phyloP scores from a whole-genome alignment of 2,113 vertebrate species.

The Bothrops jararaca region DNA sequence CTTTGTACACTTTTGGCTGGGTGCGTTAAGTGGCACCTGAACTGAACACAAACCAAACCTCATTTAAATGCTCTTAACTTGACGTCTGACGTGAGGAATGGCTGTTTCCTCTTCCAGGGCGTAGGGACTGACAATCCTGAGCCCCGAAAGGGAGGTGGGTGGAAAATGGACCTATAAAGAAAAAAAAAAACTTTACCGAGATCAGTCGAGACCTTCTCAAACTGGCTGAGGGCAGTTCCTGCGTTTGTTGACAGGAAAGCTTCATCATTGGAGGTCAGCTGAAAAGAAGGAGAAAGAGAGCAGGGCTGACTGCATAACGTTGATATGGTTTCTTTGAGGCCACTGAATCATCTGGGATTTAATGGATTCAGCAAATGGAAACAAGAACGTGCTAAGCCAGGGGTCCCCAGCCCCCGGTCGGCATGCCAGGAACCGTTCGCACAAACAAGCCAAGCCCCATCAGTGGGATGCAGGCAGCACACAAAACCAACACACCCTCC shows the following conservation, averaged over 20 bases:
- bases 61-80: background rate
- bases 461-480: too few species aligned
- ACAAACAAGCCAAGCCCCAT: too few species aligned
- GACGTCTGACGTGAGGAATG: background rate
- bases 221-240: slow-evolving; percentile 87
- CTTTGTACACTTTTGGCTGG: background rate
- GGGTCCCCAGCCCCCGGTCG: too few species aligned
- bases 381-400: background rate
- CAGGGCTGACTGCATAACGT: background rate
- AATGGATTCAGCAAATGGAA: background rate
- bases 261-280: slow-evolving; percentile 90
- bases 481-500: too few species aligned
- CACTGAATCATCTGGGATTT: background rate
- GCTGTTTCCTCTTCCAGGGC: background rate
- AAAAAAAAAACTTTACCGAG: slow-evolving; percentile 74
- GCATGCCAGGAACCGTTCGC: too few species aligned
- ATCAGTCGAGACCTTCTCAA: slow-evolving; percentile 88
- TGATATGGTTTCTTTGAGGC: too few species aligned
- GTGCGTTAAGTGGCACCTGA: too few species aligned
- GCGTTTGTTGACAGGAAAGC: slow-evolving; percentile 87
- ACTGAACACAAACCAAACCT: background rate
- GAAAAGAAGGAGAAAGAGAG: slow-evolving; percentile 14
- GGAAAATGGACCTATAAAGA: background rate
- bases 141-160: too few species aligned
- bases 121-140: background rate